Evolutionary conservation across 2,888 invertebrate genomes (phyloP).

Genomic region (Petrolisthes manimaculis): DNA sequence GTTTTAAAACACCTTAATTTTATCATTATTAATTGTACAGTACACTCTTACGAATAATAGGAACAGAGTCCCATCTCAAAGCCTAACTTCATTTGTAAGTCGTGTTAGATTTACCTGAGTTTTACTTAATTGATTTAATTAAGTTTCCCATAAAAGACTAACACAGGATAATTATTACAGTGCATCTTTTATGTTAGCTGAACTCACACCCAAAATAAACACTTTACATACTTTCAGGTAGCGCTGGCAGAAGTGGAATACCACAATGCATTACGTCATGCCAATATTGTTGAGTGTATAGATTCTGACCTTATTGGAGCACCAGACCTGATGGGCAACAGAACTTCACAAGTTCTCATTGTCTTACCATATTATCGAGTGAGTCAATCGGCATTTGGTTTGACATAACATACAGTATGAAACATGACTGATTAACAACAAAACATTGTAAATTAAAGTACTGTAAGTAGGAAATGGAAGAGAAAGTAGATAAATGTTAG

Average conservation of each 20-base stretch:
- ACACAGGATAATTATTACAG: no score
- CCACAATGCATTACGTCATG: conserved; percentile 79
- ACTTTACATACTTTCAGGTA: conserved; percentile 67
- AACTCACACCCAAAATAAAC: neutral
- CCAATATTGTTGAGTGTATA: conserved; percentile 80
- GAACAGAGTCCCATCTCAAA: no score
- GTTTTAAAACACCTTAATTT: no score
- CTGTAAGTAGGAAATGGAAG: neutral
- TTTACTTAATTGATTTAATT: no score
- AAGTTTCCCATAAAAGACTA: no score
- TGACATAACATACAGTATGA: neutral
- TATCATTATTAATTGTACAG: no score
- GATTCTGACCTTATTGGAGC: conserved; percentile 77
- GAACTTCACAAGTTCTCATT: conserved; percentile 80
- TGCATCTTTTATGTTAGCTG: no score
- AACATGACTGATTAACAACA: neutral
- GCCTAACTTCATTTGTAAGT: no score
- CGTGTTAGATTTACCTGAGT: no score
- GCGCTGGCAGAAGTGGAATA: conserved; percentile 82
- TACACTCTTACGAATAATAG: no score
- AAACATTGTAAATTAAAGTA: no score
- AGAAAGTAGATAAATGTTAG: neutral
- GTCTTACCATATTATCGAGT: conserved; percentile 82
- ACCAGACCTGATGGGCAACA: conserved; percentile 70
- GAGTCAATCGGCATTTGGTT: conserved; percentile 57